Evolutionary conservation across 2,797 vertebrate species (phyloP).

Genomic region (Zalophus californianus): DNA sequence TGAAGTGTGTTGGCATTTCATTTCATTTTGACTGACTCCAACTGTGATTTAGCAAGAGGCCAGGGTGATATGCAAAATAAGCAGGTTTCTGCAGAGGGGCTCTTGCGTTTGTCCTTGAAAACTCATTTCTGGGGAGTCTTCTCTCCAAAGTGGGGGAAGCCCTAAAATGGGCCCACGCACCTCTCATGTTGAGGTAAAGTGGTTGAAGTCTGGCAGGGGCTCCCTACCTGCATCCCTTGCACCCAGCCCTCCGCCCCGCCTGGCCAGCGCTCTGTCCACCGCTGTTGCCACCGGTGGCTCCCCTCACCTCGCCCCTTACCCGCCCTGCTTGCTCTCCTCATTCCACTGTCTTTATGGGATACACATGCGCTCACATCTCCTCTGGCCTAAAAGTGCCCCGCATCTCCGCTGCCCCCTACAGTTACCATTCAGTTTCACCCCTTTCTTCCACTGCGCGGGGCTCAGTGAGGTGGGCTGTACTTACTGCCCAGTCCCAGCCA

Average conservation of each 20-base stretch:
- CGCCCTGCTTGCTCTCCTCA: neutral
- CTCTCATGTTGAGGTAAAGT: neutral
- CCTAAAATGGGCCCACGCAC: neutral
- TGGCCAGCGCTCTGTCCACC: neutral
- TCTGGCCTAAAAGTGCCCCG: conserved; percentile 10
- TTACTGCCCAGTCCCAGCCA: neutral
- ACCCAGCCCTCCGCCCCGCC: neutral
- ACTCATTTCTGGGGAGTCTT: neutral
- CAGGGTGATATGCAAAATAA: conserved; percentile 54
- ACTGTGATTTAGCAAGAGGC: conserved; percentile 63
- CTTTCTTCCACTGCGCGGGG: neutral
- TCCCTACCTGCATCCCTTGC: neutral
- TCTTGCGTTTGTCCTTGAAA: neutral
- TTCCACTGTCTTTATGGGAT: neutral
- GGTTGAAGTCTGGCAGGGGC: neutral
- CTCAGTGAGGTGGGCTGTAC: neutral
- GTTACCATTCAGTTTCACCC: neutral
- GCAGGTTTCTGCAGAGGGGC: neutral
- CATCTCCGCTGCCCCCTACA: neutral
- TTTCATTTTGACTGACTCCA: conserved; percentile 75
- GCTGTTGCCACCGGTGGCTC: neutral
- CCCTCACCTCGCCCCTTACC: neutral
- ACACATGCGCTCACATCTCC: neutral
- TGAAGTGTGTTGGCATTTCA: conserved; percentile 66
- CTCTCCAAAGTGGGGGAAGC: neutral